Evolutionary conservation across 1,140 invertebrate species (phyloP), one percentile per base, ranked within the genome.

Genomic region (Maniola jurtina): DNA sequence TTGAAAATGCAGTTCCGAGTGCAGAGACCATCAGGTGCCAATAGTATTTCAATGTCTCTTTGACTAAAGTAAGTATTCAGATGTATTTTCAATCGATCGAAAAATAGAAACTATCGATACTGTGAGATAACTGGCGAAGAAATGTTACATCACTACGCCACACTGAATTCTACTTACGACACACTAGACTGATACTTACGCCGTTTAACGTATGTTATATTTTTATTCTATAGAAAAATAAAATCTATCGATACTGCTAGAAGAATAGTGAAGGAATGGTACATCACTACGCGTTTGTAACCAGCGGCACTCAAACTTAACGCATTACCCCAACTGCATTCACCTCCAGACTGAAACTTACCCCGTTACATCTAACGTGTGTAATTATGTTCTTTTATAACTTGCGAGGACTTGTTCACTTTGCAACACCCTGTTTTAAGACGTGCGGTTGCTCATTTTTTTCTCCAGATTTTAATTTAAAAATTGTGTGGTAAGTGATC

Each of bases 301-400:
- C 71, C 68, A 69, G 70, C 66, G 71, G 59, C 66, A 68, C 72
- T 76, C 68, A 78, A 86, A 86, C 73, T 86, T 81, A 83, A 85
- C 72, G 77, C 81, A 81, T 83, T 83, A 82, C 76, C 67, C 64
- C 68, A 77, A 79, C 77, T 85, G 77, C 81, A 80, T 77, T 61
- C 74, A 79, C 70, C 71, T 76, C 52, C 62, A 70, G 65, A 65
- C 66, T 62, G 64, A 75, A 84, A 84, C 77, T 84, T 81, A 68
- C 61, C 60, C 61, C 77, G 72, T 80, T 76, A 62, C 79, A 76
- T 72, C 75, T 68, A 70, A 66, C 72, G 66, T 69, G 66, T 67
- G 72, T 73, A 70, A 73, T 76, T 76, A 76, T 66, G 64, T 65
- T 67, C 64, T 71, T 66, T 65, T 58, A 61, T 58, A 56, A 66